These are phyloP conservation scores for Ips typographus DNA, from an alignment of 1,140 invertebrate species.

Conservation along the genomic window DNA sequence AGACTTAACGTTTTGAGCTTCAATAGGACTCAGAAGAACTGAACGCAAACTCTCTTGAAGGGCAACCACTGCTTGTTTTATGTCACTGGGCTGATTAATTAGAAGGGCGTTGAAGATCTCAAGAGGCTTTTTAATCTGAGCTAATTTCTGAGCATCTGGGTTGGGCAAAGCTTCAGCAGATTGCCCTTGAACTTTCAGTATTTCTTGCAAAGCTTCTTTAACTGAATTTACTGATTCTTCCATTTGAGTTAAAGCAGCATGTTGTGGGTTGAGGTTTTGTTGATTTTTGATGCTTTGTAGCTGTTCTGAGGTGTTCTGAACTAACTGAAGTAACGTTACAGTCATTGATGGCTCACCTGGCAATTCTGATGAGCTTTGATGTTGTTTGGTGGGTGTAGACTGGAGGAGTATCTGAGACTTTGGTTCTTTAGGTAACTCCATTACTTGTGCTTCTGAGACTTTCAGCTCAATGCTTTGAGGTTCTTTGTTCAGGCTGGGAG, in stretches of 20 bases:
- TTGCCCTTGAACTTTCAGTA: conserved; percentile 2
- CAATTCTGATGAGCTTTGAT: too few species aligned
- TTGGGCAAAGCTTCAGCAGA: conserved; percentile 6
- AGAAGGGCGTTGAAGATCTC: conserved; percentile 21
- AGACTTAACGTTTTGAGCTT: conserved; percentile 8
- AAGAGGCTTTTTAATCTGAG: conserved; percentile 11
- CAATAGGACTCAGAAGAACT: not conserved
- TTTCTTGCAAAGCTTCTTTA: conserved; percentile 12
- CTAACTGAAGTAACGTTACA: too few species aligned
- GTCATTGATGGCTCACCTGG: too few species aligned
- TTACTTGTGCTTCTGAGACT: too few species aligned
- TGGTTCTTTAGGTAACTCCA: too few species aligned
- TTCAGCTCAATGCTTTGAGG: not conserved
- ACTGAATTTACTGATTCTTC: conserved; percentile 13
- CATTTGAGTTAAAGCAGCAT: not conserved
- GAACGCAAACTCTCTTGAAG: conserved; percentile 8
- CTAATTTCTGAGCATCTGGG: conserved; percentile 12
- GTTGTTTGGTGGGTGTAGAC: too few species aligned
- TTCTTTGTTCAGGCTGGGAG: not conserved
- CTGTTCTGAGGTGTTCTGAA: too few species aligned
- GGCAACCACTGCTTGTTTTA: conserved; percentile 14
- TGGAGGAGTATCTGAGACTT: too few species aligned
- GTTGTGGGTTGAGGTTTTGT: conserved; percentile 1
- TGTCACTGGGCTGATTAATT: conserved; percentile 17
- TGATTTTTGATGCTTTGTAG: too few species aligned